phyloP scores from a whole-genome alignment of 2,797 vertebrate genomes.

The Rousettus madagascariensis region DNA sequence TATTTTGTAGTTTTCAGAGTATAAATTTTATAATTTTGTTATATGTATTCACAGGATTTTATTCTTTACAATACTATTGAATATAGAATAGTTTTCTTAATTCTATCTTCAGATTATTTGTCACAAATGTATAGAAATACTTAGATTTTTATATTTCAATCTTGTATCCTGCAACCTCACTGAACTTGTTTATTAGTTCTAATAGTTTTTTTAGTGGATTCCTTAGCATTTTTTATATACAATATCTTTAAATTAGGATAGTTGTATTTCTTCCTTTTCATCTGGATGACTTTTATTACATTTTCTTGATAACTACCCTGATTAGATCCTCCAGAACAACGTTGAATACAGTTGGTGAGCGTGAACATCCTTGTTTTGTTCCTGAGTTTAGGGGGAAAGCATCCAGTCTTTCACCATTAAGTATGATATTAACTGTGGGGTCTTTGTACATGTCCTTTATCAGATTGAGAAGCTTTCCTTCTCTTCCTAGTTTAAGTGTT shows the following conservation, averaged over 20 bases:
- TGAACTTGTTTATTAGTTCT: neutral
- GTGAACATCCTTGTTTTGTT: neutral
- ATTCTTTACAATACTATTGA: neutral
- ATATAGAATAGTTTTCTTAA: neutral
- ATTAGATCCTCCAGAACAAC: neutral
- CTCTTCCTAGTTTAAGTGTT: neutral
- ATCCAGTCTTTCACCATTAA: neutral
- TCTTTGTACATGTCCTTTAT: neutral
- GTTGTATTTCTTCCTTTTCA: neutral
- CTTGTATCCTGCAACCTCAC: neutral
- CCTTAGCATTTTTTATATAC: neutral
- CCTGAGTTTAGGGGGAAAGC: neutral
- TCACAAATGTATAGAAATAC: neutral
- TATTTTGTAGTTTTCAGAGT: neutral
- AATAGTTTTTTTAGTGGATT: neutral
- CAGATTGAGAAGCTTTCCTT: neutral
- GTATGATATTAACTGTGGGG: neutral
- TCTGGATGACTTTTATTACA: neutral
- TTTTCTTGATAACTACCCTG: neutral
- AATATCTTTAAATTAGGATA: neutral
- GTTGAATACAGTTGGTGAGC: neutral
- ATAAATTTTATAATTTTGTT: neutral
- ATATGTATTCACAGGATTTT: neutral
- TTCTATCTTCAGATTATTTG: neutral
- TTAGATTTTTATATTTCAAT: neutral